These are phyloP conservation scores for Lerema accius DNA, from an alignment of 1,140 invertebrate genomes.

Conservation along the genomic window DNA sequence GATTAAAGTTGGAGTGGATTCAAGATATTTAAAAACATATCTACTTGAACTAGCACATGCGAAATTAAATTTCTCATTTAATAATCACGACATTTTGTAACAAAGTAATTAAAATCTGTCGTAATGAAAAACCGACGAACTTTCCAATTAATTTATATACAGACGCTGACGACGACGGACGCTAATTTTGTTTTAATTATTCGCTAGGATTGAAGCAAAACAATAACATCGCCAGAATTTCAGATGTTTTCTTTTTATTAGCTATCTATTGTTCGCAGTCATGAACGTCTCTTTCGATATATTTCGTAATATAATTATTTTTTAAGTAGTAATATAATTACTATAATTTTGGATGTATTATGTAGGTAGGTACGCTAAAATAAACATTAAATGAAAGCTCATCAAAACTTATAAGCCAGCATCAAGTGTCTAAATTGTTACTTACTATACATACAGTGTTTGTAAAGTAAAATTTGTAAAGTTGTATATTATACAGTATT, in stretches of 20 bases:
- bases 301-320: neutral
- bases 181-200: constrained; percentile 28
- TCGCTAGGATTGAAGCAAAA: constrained; percentile 20
- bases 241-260: constrained; percentile 6
- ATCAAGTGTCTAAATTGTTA: too few relatives aligned
- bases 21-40: neutral
- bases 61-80: too few relatives aligned
- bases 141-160: constrained; percentile 31
- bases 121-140: constrained; percentile 22
- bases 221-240: constrained; percentile 1
- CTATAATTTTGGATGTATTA: too few relatives aligned
- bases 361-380: too few relatives aligned
- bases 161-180: constrained; percentile 1
- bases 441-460: too few relatives aligned
- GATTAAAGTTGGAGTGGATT: neutral
- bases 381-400: too few relatives aligned
- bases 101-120: constrained; percentile 24
- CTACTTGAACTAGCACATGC: too few relatives aligned
- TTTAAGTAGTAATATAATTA: too few relatives aligned
- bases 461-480: too few relatives aligned
- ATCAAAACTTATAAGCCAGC: too few relatives aligned
- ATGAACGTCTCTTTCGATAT: constrained; percentile 2
- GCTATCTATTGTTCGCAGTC: neutral
- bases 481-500: too few relatives aligned
- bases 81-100: constrained; percentile 8